Conservation (phyloP, 2,113 vertebrate genomes). For the Thryonomys swinderianus region DNA sequence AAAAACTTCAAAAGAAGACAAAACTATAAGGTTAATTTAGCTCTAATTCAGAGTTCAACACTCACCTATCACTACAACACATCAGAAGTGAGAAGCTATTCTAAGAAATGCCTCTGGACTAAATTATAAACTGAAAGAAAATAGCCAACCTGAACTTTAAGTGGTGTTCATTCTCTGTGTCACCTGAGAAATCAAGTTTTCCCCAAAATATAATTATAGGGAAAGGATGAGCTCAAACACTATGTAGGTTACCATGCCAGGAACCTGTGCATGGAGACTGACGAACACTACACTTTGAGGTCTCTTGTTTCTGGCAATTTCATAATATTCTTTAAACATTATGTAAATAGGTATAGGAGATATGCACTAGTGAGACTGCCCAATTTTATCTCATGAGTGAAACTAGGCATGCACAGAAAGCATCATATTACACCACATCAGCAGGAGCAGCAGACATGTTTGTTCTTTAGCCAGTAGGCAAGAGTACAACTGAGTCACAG, state of each 20-base stretch:
- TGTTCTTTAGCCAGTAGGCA: background rate
- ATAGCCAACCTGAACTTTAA: background rate
- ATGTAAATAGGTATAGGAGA: background rate
- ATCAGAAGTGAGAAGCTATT: background rate
- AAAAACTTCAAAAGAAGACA: background rate
- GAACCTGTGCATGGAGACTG: background rate
- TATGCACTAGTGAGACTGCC: background rate
- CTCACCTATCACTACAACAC: background rate
- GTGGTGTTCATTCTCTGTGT: background rate
- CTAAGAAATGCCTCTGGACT: slow-evolving; percentile 12
- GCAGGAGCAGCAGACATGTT: background rate
- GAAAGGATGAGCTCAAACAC: background rate
- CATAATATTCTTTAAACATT: background rate
- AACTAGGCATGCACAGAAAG: background rate
- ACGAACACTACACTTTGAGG: background rate
- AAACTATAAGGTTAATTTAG: background rate
- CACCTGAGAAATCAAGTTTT: background rate
- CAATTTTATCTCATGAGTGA: background rate
- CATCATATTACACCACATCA: background rate
- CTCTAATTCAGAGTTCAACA: background rate
- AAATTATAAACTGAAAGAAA: slow-evolving; percentile 52
- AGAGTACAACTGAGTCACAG: slow-evolving; percentile 14
- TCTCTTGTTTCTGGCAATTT: background rate
- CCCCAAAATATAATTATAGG: background rate
- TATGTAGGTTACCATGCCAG: accelerated